Conservation (phyloP, 2,113 vertebrate genomes). For the Cottus gobio region DNA sequence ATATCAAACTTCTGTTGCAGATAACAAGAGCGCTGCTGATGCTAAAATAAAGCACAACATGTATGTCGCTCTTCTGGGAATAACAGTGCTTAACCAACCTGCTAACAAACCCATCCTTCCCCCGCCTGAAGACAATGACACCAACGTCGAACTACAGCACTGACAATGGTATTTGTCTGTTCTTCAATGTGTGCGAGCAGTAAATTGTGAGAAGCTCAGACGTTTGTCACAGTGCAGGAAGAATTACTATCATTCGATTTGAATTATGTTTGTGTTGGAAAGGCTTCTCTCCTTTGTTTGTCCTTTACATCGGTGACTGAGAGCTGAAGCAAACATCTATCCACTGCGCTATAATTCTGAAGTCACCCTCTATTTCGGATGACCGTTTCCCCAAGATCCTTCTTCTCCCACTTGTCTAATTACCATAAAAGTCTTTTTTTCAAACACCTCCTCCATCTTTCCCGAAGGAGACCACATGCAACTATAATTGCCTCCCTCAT, state of each 20-base stretch:
- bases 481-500: conserved; percentile 88
- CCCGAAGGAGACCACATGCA: conserved; percentile 84
- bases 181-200: conserved; percentile 89
- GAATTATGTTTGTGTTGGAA: conserved; percentile 59
- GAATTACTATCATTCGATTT: conserved; percentile 47
- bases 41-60: conserved; percentile 41
- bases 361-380: conserved; percentile 68
- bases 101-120: conserved; percentile 46
- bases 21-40: conserved; percentile 16
- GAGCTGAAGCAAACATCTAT: conserved; percentile 66
- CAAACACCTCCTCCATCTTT: conserved; percentile 77
- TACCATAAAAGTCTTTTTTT: conserved; percentile 80
- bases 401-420: conserved; percentile 77
- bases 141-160: conserved; percentile 87
- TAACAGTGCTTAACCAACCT: conserved; percentile 14
- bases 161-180: conserved; percentile 91
- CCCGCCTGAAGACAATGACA: conserved; percentile 85
- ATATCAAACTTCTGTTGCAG: conserved; percentile 2
- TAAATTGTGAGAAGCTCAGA: conserved; percentile 49
- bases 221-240: conserved; percentile 48
- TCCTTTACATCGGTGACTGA: conserved; percentile 48
- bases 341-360: conserved; percentile 41
- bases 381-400: conserved; percentile 75
- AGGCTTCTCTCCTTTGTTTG: conserved; percentile 58
- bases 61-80: conserved; percentile 33